Percentiles rank a stretch among this genome's conserved stretches.
Conservation (phyloP, 2,888 invertebrate genomes). For the Encarsia formosa region DNA sequence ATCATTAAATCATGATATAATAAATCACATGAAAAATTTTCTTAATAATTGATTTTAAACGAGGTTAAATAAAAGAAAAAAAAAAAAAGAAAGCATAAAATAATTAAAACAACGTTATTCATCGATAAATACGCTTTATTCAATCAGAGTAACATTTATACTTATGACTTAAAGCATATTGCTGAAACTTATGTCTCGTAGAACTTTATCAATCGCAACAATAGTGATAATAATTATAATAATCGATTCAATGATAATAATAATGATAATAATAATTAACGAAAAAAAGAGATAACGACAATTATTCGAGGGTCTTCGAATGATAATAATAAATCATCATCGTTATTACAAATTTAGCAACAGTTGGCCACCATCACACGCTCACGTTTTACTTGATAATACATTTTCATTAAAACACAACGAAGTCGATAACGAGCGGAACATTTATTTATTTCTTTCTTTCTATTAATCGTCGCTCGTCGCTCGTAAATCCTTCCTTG, state of each 20-base stretch:
- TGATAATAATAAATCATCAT: no score
- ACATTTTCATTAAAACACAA: constrained; percentile 8
- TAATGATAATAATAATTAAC: constrained; percentile 25
- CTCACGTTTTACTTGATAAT: constrained; percentile 16
- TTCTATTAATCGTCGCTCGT: neutral
- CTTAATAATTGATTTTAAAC: no score
- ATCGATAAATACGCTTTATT: constrained; percentile 53
- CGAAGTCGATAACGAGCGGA: constrained; percentile 14
- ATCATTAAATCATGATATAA: no score
- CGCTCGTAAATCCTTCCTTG: neutral
- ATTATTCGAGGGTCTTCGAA: no score
- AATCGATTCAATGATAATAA: constrained; percentile 22
- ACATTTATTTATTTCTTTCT: constrained; percentile 8
- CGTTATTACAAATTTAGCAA: constrained; percentile 24
- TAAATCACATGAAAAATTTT: no score
- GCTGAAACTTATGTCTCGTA: constrained; percentile 49
- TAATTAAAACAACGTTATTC: constrained; percentile 27
- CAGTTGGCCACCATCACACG: constrained; percentile 16
- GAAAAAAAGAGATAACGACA: constrained; percentile 15
- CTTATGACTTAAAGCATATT: constrained; percentile 49
- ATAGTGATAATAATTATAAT: constrained; percentile 38
- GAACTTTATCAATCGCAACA: constrained; percentile 48
- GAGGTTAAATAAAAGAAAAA: neutral
- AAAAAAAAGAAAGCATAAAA: neutral
- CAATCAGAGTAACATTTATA: constrained; percentile 52